A percentile compares a stretch with the other conserved stretches of the same genome.
Evolutionary conservation across 2,797 vertebrate genomes (phyloP).

Genomic region (Orientallactaga sibirica): DNA sequence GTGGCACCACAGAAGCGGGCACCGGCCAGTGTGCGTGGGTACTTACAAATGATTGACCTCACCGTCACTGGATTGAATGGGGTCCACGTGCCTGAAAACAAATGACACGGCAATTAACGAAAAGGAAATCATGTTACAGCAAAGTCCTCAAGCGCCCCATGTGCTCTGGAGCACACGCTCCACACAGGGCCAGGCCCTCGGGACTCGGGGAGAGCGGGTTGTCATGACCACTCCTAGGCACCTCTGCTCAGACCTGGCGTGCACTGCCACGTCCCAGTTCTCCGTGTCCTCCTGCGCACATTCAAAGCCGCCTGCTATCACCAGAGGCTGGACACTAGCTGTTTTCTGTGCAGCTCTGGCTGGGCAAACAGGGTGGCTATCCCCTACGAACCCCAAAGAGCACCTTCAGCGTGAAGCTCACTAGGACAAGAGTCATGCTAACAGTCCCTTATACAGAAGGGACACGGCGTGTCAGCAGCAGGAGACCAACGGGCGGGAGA

Average conservation of each 20-base stretch:
- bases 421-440: background rate
- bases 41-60: slow-evolving; percentile 97
- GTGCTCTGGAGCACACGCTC: background rate
- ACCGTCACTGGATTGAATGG: slow-evolving; percentile 99
- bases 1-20: background rate
- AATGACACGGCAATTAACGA: slow-evolving; percentile 69
- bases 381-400: too few species aligned
- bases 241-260: background rate
- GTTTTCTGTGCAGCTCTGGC: background rate
- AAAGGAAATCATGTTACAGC: background rate
- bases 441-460: background rate
- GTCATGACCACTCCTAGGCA: background rate
- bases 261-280: accelerated
- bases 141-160: too few species aligned
- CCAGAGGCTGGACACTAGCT: background rate
- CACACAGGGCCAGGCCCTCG: background rate
- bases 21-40: background rate
- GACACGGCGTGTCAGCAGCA: background rate
- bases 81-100: slow-evolving; percentile 96
- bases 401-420: background rate
- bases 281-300: background rate
- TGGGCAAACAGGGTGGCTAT: background rate
- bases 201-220: background rate
- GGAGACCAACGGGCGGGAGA: background rate
- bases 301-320: background rate